These are phyloP conservation scores for Cyrtodaria siliqua DNA, from an alignment of 2,888 invertebrate species.

Conservation along the genomic window DNA sequence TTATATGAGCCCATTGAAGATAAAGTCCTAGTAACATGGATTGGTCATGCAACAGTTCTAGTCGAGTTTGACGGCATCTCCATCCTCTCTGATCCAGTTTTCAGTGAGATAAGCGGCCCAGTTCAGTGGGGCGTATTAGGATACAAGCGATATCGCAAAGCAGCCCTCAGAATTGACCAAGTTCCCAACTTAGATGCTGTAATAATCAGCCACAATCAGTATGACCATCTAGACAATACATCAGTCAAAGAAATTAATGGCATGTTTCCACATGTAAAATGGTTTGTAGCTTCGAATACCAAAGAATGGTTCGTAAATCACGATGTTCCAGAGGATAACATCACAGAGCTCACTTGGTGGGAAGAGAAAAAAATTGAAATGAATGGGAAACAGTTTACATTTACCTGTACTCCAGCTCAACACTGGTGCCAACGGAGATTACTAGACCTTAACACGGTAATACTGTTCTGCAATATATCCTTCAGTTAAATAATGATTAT, in stretches of 20 bases:
- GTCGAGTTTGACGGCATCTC: conserved; percentile 85
- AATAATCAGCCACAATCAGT: conserved; percentile 87
- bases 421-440: no score
- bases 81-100: conserved; percentile 87
- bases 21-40: conserved; percentile 85
- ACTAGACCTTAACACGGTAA: conserved; percentile 86
- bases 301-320: no score
- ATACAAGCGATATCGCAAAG: conserved; percentile 84
- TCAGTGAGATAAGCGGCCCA: conserved; percentile 84
- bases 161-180: conserved; percentile 81
- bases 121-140: conserved; percentile 69
- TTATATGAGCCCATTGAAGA: conserved; percentile 56
- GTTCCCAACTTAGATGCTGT: conserved; percentile 86
- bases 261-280: conserved; percentile 36
- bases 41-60: conserved; percentile 87
- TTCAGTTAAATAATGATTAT: no score
- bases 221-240: no score
- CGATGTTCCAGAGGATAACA: conserved; percentile 69
- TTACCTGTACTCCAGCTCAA: no score
- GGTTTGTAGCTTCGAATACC: no score
- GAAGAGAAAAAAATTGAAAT: conserved; percentile 15
- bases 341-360: conserved; percentile 62
- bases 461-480: no score
- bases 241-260: conserved; percentile 78
- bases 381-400: no score